Evolutionary conservation across 2,113 vertebrate species (phyloP), one percentile per base, ranked within the genome.

Genomic region (Sturnus vulgaris): DNA sequence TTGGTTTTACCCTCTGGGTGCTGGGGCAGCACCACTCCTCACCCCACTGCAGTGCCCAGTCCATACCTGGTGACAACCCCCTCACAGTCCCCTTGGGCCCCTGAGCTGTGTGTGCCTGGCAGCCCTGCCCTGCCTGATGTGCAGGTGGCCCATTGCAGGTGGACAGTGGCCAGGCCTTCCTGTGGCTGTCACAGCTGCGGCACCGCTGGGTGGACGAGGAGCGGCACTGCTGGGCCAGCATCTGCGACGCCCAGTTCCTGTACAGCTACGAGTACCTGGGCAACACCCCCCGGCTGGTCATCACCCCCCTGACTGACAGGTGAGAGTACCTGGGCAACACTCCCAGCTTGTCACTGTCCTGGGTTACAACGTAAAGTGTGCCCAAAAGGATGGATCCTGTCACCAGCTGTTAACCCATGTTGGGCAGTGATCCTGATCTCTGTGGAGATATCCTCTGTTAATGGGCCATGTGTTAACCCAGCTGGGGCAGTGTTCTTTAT

Each of bases 181-280:
- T 99, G 66, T 99, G 99, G 99, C 97, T 99, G 70, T 99, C 99
- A 2, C 99, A 99, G 97, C 97, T 99, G 33, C 97, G 99, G 37
- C 99, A 99, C 95, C 97, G 98, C 8, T 99, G 99, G 99, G 96
- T 97, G 0, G 99, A 99, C 39, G 98, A 98, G 75, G 98, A 98
- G 69, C 98, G 95, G 65, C 99, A 99, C 80, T 99, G 99, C 96
- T 98, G 98, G 64, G 98, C 98, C 89, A 99, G 99, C 97, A 99
- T 99, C 96, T 99, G 99, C 4, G 99, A 99, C 6, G 99, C 99
- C 6, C 98, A 99, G 96, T 99, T 99, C 91, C 96, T 98, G 4
- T 99, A 99, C 95, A 99, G 98, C 61, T 99, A 99, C 4, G 99
- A 99, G 89, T 99, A 99, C 22, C 46, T 47, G 22, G 47, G 47